Evolutionary conservation across 2,113 vertebrate genomes (phyloP), one percentile per base, ranked within the genome.

Genomic region (Muntiacus muntjak): DNA sequence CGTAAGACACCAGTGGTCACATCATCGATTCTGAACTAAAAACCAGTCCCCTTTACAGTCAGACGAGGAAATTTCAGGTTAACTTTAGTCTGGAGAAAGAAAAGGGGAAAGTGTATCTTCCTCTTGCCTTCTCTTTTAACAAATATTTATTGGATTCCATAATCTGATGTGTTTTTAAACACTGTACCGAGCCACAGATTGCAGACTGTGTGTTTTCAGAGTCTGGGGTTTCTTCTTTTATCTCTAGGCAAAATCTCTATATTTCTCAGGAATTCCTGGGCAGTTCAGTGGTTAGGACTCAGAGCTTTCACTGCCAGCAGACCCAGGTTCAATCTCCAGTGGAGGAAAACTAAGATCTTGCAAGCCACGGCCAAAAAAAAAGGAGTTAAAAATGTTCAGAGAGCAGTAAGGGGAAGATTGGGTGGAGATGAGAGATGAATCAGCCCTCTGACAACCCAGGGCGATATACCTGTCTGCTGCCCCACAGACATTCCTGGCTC

Each of bases 401-500:
- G 79, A 95, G 52, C 87, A 54, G 81, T n/a, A 76, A 78, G 71
- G 87, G 87, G 58, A 91, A 94, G 94, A 81, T 9, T 82, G 90
- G 96, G 90, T 91, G 92, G 92, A 94, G 92, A 91, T 67, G 95
- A 85, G 89, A 88, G 87, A 47, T 97, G 96, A 98, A 62, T 98
- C 97, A 98, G 88, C 85, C 67, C 87, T 92, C 87, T 84, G 95
- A 89, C 92, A 94, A 84, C 96, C 86, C 55, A 81, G 95, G 82
- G 84, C 40, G 83, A 95, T 96, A 90, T 95, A 92, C 96, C 97
- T 96, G 97, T 94, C 97, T 98, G 95, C 96, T 62, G 55, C 85
- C 96, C 90, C 92, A 92, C 92, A 96, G 62, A 96, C 97, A 97
- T 98, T 97, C 96, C 97, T 95, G 94, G 58, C 76, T 94, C 50